Percentiles rank a stretch among this genome's conserved stretches.
These are phyloP conservation scores for Percopsis omiscomaycus DNA, from an alignment of 2,797 vertebrate species.

Conservation along the genomic window DNA sequence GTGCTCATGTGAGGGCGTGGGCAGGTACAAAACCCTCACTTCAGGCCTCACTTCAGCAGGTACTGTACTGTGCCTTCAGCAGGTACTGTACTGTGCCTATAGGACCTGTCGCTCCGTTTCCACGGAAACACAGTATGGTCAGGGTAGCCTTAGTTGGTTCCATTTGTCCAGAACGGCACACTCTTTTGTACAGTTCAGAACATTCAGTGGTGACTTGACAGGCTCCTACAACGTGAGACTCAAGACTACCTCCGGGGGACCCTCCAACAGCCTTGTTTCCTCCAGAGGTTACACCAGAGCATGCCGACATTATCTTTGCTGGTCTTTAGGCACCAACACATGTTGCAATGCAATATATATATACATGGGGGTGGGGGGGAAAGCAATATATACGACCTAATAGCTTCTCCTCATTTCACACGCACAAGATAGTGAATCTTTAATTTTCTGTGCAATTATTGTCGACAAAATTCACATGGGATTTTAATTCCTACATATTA, in stretches of 20 bases:
- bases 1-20: constrained; percentile 7
- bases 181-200: constrained; percentile 9
- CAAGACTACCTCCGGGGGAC: background rate
- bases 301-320: background rate
- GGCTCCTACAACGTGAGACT: background rate
- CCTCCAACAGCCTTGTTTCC: background rate
- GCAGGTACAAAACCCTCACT: constrained; percentile 10
- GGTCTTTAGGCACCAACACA: background rate
- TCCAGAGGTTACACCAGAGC: background rate
- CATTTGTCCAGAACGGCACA: constrained; percentile 8
- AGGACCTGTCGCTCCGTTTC: constrained; percentile 33
- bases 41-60: constrained; percentile 15
- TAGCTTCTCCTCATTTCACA: constrained; percentile 1
- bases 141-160: constrained; percentile 23
- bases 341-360: background rate
- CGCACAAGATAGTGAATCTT: background rate
- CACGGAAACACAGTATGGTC: constrained; percentile 54
- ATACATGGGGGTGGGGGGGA: background rate
- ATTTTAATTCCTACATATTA: background rate
- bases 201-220: background rate
- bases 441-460: constrained; percentile 6
- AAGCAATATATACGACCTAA: background rate
- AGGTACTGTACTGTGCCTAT: constrained; percentile 34
- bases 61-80: constrained; percentile 32
- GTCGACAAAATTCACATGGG: background rate